phyloP scores from a whole-genome alignment of 2,113 vertebrate species.

The Sus scrofa region T2T-Sscrofa CM000829.6:36523001-36523500 shows the following conservation, averaged over 20 bases:
- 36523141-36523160: slow-evolving; percentile 50
- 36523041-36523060: slow-evolving; percentile 59
- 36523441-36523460: neutral
- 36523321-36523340: neutral
- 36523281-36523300: neutral
- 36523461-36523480: neutral
- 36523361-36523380: neutral
- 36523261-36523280: neutral
- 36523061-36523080: slow-evolving; percentile 70
- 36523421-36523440: neutral
- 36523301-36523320: neutral
- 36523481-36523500: neutral
- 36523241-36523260: neutral
- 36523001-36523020: slow-evolving; percentile 67
- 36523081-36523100: slow-evolving; percentile 67
- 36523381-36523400: neutral
- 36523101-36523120: neutral
- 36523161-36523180: slow-evolving; percentile 59
- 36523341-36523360: neutral
- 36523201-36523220: neutral
- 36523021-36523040: slow-evolving; percentile 62
- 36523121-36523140: slow-evolving; percentile 30
- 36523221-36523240: slow-evolving; percentile 6
- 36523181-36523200: slow-evolving; percentile 41
- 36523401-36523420: neutral